These are phyloP conservation scores for Orchesella cincta DNA, from an alignment of 1,140 invertebrate species.

Conservation along the genomic window DNA sequence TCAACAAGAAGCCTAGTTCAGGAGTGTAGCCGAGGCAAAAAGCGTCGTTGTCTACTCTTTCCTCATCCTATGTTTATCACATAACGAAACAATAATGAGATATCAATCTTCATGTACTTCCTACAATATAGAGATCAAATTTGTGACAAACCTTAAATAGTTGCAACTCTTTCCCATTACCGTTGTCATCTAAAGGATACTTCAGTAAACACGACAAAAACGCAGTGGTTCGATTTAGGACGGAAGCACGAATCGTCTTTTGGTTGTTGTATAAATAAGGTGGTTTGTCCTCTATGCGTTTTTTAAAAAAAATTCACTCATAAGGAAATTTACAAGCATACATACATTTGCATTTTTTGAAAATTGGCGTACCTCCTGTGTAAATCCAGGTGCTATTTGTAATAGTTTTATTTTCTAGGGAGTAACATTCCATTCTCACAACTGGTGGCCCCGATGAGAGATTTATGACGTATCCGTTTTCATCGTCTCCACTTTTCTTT, in stretches of 20 bases:
- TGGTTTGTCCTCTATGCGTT: neutral
- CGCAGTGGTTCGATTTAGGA: neutral
- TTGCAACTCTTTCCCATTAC: neutral
- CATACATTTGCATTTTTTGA: too few species aligned
- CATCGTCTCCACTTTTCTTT: neutral
- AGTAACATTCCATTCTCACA: neutral
- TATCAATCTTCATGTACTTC: too few species aligned
- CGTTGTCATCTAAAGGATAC: neutral
- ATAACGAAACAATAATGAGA: too few species aligned
- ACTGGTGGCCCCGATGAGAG: neutral
- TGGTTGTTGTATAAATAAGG: neutral
- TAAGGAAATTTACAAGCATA: too few species aligned
- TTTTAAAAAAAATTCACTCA: too few species aligned
- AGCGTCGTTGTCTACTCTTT: neutral
- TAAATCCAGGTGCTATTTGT: neutral
- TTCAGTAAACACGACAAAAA: neutral
- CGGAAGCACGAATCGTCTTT: neutral
- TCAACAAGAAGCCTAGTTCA: neutral
- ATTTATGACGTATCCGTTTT: neutral
- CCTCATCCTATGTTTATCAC: neutral
- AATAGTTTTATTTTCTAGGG: neutral
- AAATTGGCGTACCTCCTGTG: neutral
- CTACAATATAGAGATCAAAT: too few species aligned
- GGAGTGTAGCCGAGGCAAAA: neutral
- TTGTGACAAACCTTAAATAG: neutral